A percentile compares a stretch with the other conserved stretches of the same genome.
These are phyloP conservation scores for Entosphenus tridentatus DNA, from an alignment of 2,113 vertebrate genomes.

Conservation along the genomic window DNA sequence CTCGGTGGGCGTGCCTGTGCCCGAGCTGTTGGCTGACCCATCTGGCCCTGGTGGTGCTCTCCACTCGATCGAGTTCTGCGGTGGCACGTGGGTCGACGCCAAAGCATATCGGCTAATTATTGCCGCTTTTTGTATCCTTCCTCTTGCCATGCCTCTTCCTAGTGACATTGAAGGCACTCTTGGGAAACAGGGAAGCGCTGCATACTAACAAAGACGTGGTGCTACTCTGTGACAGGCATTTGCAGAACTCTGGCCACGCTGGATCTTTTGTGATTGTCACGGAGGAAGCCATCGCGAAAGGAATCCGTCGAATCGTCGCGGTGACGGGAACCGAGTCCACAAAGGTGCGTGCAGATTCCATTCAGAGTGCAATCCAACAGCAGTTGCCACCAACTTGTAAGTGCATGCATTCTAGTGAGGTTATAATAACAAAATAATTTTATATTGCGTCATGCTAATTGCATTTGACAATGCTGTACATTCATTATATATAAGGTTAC, in stretches of 20 bases:
- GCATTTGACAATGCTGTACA: too few relatives aligned
- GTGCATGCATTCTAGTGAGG: neutral
- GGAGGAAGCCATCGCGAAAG: constrained; percentile 92
- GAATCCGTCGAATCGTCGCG: constrained; percentile 79
- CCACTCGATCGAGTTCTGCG: constrained; percentile 79
- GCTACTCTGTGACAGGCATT: constrained; percentile 37
- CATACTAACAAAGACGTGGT: constrained; percentile 2
- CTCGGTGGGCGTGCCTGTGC: constrained; percentile 59
- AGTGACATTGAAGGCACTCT: too few relatives aligned
- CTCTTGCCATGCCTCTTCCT: too few relatives aligned
- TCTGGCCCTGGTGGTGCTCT: constrained; percentile 46
- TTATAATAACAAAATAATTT: too few relatives aligned
- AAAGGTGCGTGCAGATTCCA: constrained; percentile 31
- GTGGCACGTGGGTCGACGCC: constrained; percentile 61
- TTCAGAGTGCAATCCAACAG: constrained; percentile 9
- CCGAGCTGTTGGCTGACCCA: constrained; percentile 56
- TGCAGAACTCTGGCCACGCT: constrained; percentile 58
- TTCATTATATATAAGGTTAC: too few relatives aligned
- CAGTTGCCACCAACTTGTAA: neutral
- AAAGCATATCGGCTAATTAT: too few relatives aligned
- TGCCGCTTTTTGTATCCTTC: too few relatives aligned
- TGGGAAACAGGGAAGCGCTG: too few relatives aligned
- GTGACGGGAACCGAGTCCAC: constrained; percentile 70
- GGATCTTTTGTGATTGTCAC: constrained; percentile 70
- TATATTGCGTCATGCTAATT: too few relatives aligned